A percentile compares a stretch with the other conserved stretches of the same genome.
phyloP scores from a whole-genome alignment of 92 coral and sea anemone genomes.

The Micromussa lordhowensis region DNA sequence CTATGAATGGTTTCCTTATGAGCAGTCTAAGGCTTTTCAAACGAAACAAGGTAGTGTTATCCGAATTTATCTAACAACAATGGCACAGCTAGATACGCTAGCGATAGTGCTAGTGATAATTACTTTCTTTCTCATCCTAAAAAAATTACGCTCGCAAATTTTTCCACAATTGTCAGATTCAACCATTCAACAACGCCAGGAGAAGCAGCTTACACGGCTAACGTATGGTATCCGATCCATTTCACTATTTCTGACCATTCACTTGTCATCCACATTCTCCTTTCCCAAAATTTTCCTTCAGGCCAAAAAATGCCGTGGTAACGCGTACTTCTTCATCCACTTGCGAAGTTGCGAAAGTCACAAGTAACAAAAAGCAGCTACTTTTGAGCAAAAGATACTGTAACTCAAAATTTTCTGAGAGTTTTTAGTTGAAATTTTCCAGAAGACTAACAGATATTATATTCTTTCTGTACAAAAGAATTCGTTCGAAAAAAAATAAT shows the following conservation, averaged over 20 bases:
- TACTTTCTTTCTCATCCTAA: too few species aligned
- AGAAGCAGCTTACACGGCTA: too few species aligned
- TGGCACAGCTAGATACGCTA: too few species aligned
- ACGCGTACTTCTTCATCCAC: not conserved
- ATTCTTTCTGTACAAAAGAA: not conserved
- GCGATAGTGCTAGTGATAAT: too few species aligned
- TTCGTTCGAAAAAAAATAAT: not conserved
- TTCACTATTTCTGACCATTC: not conserved
- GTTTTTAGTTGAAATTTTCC: not conserved
- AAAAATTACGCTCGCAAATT: too few species aligned
- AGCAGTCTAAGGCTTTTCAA: too few species aligned
- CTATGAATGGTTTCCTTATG: too few species aligned
- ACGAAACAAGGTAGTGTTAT: too few species aligned
- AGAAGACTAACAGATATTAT: not conserved
- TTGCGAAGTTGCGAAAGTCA: not conserved
- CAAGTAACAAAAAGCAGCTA: not conserved
- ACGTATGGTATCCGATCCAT: not conserved
- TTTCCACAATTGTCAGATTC: too few species aligned
- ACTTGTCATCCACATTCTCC: not conserved
- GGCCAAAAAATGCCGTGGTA: not conserved
- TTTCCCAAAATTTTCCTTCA: not conserved
- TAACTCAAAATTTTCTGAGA: not conserved
- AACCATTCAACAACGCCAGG: too few species aligned
- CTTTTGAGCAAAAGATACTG: not conserved
- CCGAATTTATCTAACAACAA: too few species aligned